A percentile compares a stretch with the other conserved stretches of the same genome.
These are phyloP conservation scores for Hydrolagus affinis DNA, from an alignment of 2,113 vertebrate genomes.

Conservation along the genomic window DNA sequence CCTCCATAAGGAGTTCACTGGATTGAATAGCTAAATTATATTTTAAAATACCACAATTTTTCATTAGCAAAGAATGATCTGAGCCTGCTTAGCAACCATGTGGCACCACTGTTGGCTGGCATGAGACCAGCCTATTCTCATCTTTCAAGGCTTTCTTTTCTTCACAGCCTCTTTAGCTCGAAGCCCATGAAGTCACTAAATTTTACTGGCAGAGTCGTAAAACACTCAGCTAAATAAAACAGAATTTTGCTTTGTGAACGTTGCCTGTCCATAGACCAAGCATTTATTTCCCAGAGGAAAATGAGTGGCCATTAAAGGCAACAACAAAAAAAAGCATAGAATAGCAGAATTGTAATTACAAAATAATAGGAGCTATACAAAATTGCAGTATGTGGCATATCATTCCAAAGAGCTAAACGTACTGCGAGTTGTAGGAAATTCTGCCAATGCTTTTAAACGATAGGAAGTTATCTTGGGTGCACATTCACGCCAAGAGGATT, in stretches of 20 bases:
- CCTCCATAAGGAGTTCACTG: neutral
- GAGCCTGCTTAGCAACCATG: neutral
- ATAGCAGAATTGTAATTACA: no score
- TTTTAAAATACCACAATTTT: constrained; percentile 1
- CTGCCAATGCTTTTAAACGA: no score
- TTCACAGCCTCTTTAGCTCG: neutral
- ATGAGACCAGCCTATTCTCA: neutral
- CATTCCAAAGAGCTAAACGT: no score
- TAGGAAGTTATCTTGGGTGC: no score
- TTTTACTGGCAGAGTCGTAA: neutral
- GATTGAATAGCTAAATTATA: neutral
- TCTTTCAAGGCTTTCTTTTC: neutral
- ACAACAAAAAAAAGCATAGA: neutral
- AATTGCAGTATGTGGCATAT: no score
- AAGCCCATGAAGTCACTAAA: neutral
- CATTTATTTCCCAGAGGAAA: neutral
- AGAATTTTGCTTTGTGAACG: neutral
- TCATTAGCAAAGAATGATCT: neutral
- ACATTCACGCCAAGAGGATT: no score
- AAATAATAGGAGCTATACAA: no score
- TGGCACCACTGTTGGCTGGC: neutral
- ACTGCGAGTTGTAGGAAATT: no score
- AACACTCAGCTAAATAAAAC: neutral
- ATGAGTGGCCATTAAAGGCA: neutral
- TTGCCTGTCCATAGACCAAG: neutral